Base-by-base conservation (phyloP, 2,888 invertebrate genomes). In the Epiblema foenella region DNA sequence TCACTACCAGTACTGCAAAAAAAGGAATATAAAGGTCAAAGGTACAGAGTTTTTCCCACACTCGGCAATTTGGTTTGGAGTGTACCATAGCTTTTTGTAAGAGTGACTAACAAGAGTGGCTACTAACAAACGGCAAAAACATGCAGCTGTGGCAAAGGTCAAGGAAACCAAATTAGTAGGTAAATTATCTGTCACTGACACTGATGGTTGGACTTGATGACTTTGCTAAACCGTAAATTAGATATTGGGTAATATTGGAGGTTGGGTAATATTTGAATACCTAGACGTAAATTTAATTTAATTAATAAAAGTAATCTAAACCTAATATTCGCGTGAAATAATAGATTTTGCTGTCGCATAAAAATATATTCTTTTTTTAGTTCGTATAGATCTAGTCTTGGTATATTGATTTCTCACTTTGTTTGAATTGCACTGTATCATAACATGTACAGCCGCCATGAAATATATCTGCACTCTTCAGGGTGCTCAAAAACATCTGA, bases 41-140 rank as follows among this genome's bases (percentile, higher is more conserved):
- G 71, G 71, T 71, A 67, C 66, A 71, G 62, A 42, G 71, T 56
- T 71, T 71, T 67, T 67, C 62, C 5, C 15, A 39, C 29, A 46
- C 24, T 12, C 46, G 56, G 64, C 54, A 59, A 46, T 57, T 60
- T 58, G 49, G 66, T 56, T 62, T 71, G 66, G 56, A 67, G 54
- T 62, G 67, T 67, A 42, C 65, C 20, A 52, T 20, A 56, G 56
- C 56, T 60, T 67, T 70, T 66, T 56, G 12, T 49, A 60, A 52
- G 9, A 33, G 37, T 69, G n/a, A 71, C 67, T 71, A 71, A 71
- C 67, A 62, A 63, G 20, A 39, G 33, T 52, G 63, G 57, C 24
- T 65, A 66, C 59, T 70, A 70, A 70, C 70, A 49, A 49, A 17
- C 49, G 37, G n/a, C 20, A 59, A 64, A 62, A 62, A 68, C 33